These are phyloP conservation scores for Triops longicaudatus DNA, from an alignment of 1,140 invertebrate genomes.

Conservation along the genomic window DNA sequence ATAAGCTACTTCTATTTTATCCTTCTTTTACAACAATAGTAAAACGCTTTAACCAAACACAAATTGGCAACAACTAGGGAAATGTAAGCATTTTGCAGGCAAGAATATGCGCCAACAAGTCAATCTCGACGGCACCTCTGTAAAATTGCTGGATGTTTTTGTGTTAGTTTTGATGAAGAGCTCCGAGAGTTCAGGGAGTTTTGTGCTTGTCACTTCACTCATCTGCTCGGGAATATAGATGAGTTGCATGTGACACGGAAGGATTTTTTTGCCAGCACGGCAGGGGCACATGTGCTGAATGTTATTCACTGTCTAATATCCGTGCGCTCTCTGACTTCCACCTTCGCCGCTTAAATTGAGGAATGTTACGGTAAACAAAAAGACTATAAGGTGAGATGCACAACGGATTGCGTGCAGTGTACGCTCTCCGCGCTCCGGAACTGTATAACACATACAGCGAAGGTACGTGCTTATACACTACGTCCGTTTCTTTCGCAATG, in stretches of 20 bases:
- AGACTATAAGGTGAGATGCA: not conserved
- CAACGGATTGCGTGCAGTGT: not conserved
- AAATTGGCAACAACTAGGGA: too few relatives aligned
- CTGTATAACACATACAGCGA: too few relatives aligned
- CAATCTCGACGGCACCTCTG: too few relatives aligned
- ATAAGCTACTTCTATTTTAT: too few relatives aligned
- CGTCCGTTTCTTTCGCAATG: too few relatives aligned
- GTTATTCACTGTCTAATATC: not conserved
- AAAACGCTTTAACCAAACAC: too few relatives aligned
- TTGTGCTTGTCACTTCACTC: not conserved
- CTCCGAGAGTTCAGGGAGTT: not conserved
- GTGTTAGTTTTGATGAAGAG: too few relatives aligned
- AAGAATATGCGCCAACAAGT: too few relatives aligned
- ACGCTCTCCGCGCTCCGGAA: not conserved
- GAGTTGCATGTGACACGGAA: slow-evolving; percentile 5
- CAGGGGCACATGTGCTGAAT: not conserved
- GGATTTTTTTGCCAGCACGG: not conserved
- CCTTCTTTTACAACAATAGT: too few relatives aligned
- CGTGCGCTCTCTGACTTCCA: not conserved
- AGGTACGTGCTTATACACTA: too few relatives aligned
- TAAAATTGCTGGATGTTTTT: too few relatives aligned
- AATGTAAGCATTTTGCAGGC: too few relatives aligned
- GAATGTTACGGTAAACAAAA: not conserved
- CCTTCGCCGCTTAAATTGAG: not conserved
- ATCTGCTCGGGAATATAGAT: not conserved